phyloP scores from a whole-genome alignment of 2,113 vertebrate genomes.

The Dicentrarchus labrax region DNA sequence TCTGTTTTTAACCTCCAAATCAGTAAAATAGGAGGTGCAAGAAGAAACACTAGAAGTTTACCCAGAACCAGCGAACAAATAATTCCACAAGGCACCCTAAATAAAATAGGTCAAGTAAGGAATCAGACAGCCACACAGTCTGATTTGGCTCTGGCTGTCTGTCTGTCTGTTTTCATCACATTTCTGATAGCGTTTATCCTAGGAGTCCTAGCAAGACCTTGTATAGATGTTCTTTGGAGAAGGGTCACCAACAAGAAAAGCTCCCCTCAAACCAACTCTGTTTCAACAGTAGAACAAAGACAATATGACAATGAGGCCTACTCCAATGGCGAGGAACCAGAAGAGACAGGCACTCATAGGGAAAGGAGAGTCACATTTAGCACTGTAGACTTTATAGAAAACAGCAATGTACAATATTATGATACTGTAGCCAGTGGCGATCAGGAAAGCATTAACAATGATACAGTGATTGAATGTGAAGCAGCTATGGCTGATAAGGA shows the following conservation, averaged over 20 bases:
- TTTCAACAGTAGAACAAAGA: conserved; percentile 45
- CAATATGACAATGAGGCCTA: conserved; percentile 87
- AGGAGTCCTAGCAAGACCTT: conserved; percentile 88
- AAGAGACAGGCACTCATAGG: conserved; percentile 8
- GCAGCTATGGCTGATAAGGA: not conserved
- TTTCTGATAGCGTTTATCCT: conserved; percentile 91
- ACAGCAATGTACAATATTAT: conserved; percentile 71
- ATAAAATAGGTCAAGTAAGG: conserved; percentile 1
- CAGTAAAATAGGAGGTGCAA: conserved; percentile 44
- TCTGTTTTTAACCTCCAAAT: conserved; percentile 79
- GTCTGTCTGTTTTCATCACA: conserved; percentile 89
- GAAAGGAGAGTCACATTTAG: conserved; percentile 77
- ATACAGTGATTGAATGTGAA: conserved; percentile 42
- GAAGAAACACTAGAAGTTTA: conserved; percentile 67
- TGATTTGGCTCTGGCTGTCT: conserved; percentile 84
- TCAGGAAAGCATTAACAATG: conserved; percentile 39
- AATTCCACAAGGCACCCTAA: not conserved
- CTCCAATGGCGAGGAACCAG: conserved; percentile 59
- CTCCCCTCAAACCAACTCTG: not conserved
- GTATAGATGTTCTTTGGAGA: conserved; percentile 82
- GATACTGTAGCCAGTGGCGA: conserved; percentile 55
- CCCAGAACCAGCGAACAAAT: conserved; percentile 15
- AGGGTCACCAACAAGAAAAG: conserved; percentile 64
- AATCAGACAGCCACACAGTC: conserved; percentile 19
- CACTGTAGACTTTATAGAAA: conserved; percentile 27